phyloP scores from a whole-genome alignment of 2,888 invertebrate genomes.

The Drosophila buzzatii region DNA sequence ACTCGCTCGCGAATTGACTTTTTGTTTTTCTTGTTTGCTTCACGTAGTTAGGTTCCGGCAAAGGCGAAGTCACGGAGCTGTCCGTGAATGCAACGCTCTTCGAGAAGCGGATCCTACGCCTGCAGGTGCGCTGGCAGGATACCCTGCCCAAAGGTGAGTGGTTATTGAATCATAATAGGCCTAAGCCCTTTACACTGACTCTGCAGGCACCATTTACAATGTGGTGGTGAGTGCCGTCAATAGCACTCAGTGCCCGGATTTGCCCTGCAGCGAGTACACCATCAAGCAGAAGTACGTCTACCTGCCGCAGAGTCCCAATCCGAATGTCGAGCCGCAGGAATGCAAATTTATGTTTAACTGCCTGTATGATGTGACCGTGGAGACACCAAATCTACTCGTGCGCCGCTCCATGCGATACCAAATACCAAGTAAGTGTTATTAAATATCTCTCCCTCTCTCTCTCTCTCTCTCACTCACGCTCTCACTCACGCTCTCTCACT shows the following conservation, averaged over 20 bases:
- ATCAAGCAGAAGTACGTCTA: constrained; percentile 61
- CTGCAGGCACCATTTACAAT: constrained; percentile 78
- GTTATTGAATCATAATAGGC: neutral
- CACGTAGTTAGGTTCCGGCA: neutral
- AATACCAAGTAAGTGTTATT: constrained; percentile 79
- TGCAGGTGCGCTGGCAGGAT: constrained; percentile 82
- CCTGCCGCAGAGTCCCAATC: constrained; percentile 72
- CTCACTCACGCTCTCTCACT: no score
- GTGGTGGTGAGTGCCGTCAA: constrained; percentile 78
- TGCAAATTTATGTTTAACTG: constrained; percentile 83
- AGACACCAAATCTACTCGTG: constrained; percentile 72
- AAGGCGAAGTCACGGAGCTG: constrained; percentile 59
- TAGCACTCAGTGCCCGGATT: constrained; percentile 68
- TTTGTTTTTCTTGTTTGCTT: neutral
- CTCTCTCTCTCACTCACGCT: no score
- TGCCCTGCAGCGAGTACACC: constrained; percentile 78
- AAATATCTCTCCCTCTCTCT: no score
- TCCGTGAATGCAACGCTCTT: constrained; percentile 64
- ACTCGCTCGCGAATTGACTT: neutral
- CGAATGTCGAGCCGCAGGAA: constrained; percentile 73
- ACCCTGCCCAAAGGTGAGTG: constrained; percentile 75
- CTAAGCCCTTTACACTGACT: neutral
- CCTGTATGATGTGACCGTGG: constrained; percentile 80
- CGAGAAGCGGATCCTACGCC: constrained; percentile 66
- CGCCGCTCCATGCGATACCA: constrained; percentile 54